Base-by-base conservation (phyloP, 1,140 invertebrate species). In the Arctopsyche grandis region DNA sequence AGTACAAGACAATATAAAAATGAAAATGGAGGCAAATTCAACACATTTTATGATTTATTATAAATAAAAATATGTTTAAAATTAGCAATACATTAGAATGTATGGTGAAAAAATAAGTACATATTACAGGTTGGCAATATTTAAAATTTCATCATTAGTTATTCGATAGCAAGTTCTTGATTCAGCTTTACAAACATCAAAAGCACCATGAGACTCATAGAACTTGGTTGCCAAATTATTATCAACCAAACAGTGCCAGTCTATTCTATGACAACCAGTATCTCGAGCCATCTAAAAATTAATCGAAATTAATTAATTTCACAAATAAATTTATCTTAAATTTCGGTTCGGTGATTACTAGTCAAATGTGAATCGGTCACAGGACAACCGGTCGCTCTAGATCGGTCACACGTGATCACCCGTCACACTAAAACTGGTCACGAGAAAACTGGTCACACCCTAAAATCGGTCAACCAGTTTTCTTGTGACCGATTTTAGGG, bases 181-280 rank as follows among this genome's bases (percentile, higher is more conserved):
- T 71, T 82, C 81, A 0, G 29, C 26, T 70, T 77, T 75, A 24
- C 81, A 82, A 0, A 80, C 22, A 26, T 82, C 75, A 21, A 56
- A 76, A 4, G 46, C 79, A 29, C 81, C 81, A 24, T 82, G 81
- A 5, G 63, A 56, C 43, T 77, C 44, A 46, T 82, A 82, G 63
- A 82, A 82, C 38, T 77, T 80, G 9, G 77, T 70, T 5, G 81
- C 81, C 4, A 48, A 9, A 5, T 79, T 24, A 22, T 82, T 82
- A 16, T 80, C 77, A 12, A 80, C 73, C 0, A 82, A 74, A 44
- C 60, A 60, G 58, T 82, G 81, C 81, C 81, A 82, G 58, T 82
- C 81, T 56, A 82, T 82, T 56, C 79, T 70, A 16, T 66, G 29
- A 52, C 81, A 82, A 1, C 52, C 48, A 0, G 38, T 77, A 16